Conservation (phyloP, 2,797 vertebrate genomes). For the Eidolon dupreanum region DNA sequence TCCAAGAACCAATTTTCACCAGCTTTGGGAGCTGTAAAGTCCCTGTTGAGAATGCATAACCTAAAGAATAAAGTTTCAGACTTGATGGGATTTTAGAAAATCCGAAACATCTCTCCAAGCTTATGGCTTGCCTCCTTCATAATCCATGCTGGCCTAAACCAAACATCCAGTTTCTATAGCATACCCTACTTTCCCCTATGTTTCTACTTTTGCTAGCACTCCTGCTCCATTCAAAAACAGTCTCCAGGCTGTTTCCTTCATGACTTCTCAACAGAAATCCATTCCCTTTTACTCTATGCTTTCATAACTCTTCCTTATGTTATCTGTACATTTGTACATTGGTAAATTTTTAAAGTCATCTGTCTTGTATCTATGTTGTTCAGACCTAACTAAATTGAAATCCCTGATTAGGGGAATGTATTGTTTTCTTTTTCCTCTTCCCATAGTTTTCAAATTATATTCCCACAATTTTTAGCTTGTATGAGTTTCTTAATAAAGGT, state of each 20-base stretch:
- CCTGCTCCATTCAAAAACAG: neutral
- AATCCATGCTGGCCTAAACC: neutral
- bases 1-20: neutral
- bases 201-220: neutral
- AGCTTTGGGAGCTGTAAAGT: neutral
- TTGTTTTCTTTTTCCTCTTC: neutral
- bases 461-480: neutral
- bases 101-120: neutral
- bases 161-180: neutral
- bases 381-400: neutral
- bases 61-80: neutral
- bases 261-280: neutral
- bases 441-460: neutral
- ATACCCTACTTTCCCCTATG: accelerated
- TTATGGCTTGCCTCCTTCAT: neutral
- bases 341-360: neutral
- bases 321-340: neutral
- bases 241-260: neutral
- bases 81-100: neutral
- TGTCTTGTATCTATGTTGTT: neutral
- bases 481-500: neutral
- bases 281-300: neutral
- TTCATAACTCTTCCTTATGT: neutral
- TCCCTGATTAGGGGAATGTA: neutral
- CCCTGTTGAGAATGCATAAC: neutral